Conservation (phyloP, 1,140 invertebrate species). For the Aphaenogaster ashmeadi region DNA sequence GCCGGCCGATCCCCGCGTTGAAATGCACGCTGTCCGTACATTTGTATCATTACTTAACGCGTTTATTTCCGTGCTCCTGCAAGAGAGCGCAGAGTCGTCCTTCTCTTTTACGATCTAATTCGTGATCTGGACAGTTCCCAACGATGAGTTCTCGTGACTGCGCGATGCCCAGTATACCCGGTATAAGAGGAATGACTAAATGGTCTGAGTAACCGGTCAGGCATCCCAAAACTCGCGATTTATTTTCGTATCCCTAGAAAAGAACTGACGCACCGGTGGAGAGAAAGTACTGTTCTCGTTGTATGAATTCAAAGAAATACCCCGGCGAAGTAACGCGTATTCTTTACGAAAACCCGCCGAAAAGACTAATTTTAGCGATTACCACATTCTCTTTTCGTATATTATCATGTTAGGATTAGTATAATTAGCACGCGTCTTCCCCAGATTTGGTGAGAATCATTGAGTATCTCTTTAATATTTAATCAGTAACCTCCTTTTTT, state of each 20-base stretch:
- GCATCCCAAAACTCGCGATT: slow-evolving; percentile 78
- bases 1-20: background rate
- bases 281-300: slow-evolving; percentile 19
- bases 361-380: background rate
- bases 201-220: slow-evolving; percentile 79
- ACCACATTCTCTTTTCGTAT: background rate
- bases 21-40: slow-evolving; percentile 40
- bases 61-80: slow-evolving; percentile 76
- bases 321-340: background rate
- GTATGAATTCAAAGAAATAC: slow-evolving; percentile 42
- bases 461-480: background rate
- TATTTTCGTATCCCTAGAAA: slow-evolving; percentile 77
- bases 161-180: slow-evolving; percentile 73
- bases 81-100: slow-evolving; percentile 65
- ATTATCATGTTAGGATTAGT: background rate
- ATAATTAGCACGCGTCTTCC: background rate
- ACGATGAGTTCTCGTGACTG: slow-evolving; percentile 74
- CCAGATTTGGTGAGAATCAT: background rate
- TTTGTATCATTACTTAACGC: slow-evolving; percentile 73
- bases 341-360: background rate
- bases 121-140: slow-evolving; percentile 79
- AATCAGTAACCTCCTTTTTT: background rate
- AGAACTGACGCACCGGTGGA: slow-evolving; percentile 71
- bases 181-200: slow-evolving; percentile 81
- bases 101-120: slow-evolving; percentile 76